Percentiles rank a stretch among this genome's conserved stretches.
Conservation (phyloP, 2,888 invertebrate genomes). For the Eledone cirrhosa region DNA sequence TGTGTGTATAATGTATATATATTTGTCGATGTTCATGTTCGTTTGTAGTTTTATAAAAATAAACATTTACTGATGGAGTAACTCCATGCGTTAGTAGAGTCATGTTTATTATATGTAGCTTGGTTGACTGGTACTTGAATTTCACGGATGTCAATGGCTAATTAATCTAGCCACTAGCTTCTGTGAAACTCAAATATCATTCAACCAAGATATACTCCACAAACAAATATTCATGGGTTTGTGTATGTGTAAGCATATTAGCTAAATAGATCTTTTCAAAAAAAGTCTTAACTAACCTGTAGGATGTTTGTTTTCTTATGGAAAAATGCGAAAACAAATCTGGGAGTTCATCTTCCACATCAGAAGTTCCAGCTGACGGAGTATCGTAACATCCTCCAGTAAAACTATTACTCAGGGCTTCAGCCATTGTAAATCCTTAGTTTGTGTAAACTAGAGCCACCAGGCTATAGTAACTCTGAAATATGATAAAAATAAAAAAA, state of each 20-base stretch:
- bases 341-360: constrained; percentile 17
- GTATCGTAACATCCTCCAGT: neutral
- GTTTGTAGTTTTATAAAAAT: too few relatives aligned
- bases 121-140: too few relatives aligned
- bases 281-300: neutral
- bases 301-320: constrained; percentile 5
- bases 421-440: constrained; percentile 14
- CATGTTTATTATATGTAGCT: too few relatives aligned
- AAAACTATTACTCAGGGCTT: constrained; percentile 1
- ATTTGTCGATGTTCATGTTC: too few relatives aligned
- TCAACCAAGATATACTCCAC: neutral
- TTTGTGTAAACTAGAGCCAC: neutral
- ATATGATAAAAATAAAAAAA: neutral
- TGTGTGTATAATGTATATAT: too few relatives aligned
- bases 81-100: too few relatives aligned
- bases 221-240: neutral
- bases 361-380: constrained; percentile 12
- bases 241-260: too few relatives aligned
- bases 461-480: constrained; percentile 1
- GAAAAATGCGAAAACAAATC: constrained; percentile 12
- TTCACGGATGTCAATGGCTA: too few relatives aligned
- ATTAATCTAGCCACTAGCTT: too few relatives aligned
- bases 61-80: too few relatives aligned
- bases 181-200: neutral
- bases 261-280: too few relatives aligned